Conservation (phyloP, 2,113 vertebrate species). For the Pedionomus torquatus region DNA sequence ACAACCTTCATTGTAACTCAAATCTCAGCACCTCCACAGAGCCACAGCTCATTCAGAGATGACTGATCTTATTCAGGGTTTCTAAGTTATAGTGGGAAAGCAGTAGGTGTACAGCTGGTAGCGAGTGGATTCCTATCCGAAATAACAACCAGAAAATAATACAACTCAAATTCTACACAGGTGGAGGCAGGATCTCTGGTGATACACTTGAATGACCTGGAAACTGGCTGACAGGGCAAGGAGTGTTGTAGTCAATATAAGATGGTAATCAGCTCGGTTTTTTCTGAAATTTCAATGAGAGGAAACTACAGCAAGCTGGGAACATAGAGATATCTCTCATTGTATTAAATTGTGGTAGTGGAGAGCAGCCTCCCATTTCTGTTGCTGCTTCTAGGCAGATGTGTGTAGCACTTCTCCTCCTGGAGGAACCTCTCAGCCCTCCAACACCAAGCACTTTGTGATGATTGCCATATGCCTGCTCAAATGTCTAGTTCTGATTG, state of each 20-base stretch:
- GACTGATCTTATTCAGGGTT: neutral
- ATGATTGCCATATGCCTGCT: neutral
- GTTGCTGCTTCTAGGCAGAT: neutral
- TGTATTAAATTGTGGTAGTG: neutral
- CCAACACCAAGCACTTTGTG: neutral
- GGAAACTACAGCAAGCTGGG: neutral
- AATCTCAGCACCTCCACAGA: neutral
- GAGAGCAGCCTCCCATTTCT: neutral
- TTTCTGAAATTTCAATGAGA: neutral
- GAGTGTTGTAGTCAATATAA: neutral
- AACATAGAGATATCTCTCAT: neutral
- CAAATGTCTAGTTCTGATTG: neutral
- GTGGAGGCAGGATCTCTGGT: neutral
- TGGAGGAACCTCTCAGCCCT: neutral
- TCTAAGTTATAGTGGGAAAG: neutral
- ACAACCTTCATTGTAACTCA: neutral
- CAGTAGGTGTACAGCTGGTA: neutral
- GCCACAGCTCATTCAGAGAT: neutral
- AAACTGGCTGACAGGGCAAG: neutral
- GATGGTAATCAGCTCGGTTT: fast-evolving
- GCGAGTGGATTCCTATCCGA: neutral
- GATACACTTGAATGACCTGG: neutral
- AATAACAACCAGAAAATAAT: neutral
- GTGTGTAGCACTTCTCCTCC: neutral
- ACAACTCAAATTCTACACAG: neutral